Evolutionary conservation across 2,113 vertebrate genomes (phyloP).

Genomic region (Aegithalos caudatus): DNA sequence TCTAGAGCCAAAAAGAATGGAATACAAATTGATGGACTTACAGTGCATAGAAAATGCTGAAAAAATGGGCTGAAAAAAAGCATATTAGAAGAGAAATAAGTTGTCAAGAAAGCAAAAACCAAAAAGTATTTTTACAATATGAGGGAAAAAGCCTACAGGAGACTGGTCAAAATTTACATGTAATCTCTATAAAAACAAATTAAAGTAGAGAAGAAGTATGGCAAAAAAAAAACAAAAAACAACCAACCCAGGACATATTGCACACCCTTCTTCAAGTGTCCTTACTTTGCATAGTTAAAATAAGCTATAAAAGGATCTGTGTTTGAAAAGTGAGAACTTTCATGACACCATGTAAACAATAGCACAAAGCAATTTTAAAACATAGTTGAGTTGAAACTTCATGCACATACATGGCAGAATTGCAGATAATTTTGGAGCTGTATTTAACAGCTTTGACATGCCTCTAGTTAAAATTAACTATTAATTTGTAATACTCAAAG

Average conservation of each 20-base stretch:
- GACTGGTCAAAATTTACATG: background rate
- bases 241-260: background rate
- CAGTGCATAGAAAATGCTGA: background rate
- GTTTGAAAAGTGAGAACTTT: conserved; percentile 26
- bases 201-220: background rate
- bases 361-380: background rate
- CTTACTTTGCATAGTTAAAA: background rate
- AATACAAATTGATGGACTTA: rapidly evolving
- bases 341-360: background rate
- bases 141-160: rapidly evolving
- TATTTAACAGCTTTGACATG: background rate
- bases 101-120: background rate
- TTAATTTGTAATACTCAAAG: background rate
- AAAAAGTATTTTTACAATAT: background rate
- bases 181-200: background rate
- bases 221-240: background rate
- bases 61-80: background rate
- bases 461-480: background rate
- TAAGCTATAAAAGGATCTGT: background rate
- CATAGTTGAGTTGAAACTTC: background rate
- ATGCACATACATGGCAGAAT: background rate
- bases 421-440: background rate
- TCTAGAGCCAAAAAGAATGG: background rate
- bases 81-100: background rate
- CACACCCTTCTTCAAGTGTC: background rate